A percentile compares a stretch with the other conserved stretches of the same genome.
These are phyloP conservation scores for Pteropus rufus DNA, from an alignment of 2,797 vertebrate species.

Conservation along the genomic window DNA sequence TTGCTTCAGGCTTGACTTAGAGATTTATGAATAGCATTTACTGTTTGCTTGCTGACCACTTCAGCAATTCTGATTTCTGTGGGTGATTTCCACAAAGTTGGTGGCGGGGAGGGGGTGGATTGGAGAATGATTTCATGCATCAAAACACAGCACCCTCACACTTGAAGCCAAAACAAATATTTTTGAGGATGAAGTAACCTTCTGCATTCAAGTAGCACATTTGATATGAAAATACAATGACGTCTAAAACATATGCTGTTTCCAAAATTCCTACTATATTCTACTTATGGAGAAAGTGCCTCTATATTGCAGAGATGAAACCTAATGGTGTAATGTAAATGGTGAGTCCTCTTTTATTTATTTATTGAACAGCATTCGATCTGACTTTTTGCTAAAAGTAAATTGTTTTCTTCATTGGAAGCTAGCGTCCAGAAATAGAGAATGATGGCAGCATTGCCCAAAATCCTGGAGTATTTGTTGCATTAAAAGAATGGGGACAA, in stretches of 20 bases:
- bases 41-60: conserved; percentile 75
- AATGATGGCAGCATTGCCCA: not conserved
- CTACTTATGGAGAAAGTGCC: not conserved
- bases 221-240: not conserved
- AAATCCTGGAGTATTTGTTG: not conserved
- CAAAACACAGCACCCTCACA: conserved; percentile 48
- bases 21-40: conserved; percentile 76
- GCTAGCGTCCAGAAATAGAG: not conserved
- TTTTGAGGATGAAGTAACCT: conserved; percentile 34
- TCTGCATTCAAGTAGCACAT: not conserved
- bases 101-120: not conserved
- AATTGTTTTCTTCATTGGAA: not conserved
- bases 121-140: conserved; percentile 41
- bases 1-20: conserved; percentile 80
- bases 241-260: not conserved
- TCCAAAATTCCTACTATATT: not conserved
- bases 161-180: conserved; percentile 69
- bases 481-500: not conserved
- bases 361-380: too few species aligned
- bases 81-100: conserved; percentile 65
- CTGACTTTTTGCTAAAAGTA: not conserved
- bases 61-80: conserved; percentile 58
- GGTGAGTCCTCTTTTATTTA: not conserved
- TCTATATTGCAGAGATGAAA: not conserved
- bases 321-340: not conserved